Evolutionary conservation across 2,888 invertebrate species (phyloP).

Genomic region (Heliconius ethilla): DNA sequence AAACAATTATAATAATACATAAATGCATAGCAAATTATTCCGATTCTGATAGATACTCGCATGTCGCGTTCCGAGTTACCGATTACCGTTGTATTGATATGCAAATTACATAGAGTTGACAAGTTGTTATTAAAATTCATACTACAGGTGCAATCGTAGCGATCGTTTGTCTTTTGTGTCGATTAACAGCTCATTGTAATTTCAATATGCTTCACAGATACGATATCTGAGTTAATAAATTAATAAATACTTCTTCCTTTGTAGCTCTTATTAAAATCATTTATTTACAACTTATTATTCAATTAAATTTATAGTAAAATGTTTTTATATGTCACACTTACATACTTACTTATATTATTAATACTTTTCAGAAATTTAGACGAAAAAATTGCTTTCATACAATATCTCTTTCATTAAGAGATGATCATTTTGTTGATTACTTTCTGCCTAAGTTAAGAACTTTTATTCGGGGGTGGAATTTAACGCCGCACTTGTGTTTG

Average conservation of each 20-base stretch:
- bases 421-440: no score
- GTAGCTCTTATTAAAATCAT: no score
- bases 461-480: no score
- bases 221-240: background rate
- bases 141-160: background rate
- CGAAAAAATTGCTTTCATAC: no score
- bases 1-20: conserved; percentile 27
- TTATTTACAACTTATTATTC: no score
- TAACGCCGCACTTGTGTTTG: no score
- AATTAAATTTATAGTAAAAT: no score
- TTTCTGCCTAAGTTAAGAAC: no score
- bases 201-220: background rate
- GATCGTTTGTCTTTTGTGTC: background rate
- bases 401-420: no score
- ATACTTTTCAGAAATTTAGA: no score
- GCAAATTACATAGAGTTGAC: conserved; percentile 10
- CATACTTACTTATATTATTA: no score
- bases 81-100: conserved; percentile 23
- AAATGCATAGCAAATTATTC: conserved; percentile 27
- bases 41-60: conserved; percentile 9
- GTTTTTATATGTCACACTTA: no score
- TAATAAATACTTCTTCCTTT: background rate
- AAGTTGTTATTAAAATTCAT: conserved; percentile 12
- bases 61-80: conserved; percentile 12
- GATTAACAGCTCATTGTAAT: conserved; percentile 1